Percentiles rank a stretch among this genome's conserved stretches.
phyloP scores from a whole-genome alignment of 2,888 invertebrate species.

The Cosmia trapezina region DNA sequence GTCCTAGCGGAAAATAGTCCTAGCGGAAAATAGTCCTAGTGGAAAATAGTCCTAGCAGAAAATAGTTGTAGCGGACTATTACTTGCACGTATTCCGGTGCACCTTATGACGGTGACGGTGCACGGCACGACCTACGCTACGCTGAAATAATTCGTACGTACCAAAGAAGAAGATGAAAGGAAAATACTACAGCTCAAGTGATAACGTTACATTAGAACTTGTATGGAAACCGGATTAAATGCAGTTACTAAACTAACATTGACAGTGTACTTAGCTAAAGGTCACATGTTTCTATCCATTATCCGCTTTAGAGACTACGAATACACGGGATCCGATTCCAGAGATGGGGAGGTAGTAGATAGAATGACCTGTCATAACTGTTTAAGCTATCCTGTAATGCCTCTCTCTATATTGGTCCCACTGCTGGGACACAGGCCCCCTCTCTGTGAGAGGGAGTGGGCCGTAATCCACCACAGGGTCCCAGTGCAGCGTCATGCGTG shows the following conservation, averaged over 20 bases:
- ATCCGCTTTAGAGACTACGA: not conserved
- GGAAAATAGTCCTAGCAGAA: not conserved
- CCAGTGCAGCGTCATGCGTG: not conserved
- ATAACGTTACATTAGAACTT: not conserved
- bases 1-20: too few species aligned
- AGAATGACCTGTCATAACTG: not conserved
- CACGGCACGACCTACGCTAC: not conserved
- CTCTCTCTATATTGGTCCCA: not conserved
- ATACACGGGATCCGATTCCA: not conserved
- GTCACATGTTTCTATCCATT: slow-evolving; percentile 2
- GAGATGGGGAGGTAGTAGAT: not conserved
- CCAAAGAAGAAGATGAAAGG: not conserved
- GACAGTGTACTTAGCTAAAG: slow-evolving; percentile 11
- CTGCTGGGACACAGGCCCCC: not conserved
- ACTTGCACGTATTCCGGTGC: too few species aligned
- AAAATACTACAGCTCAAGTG: not conserved
- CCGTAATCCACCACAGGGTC: not conserved
- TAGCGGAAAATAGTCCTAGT: not conserved
- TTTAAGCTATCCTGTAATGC: not conserved
- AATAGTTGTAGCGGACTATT: too few species aligned
- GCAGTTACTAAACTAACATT: slow-evolving; percentile 17
- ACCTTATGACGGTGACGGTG: too few species aligned
- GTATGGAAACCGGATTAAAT: slow-evolving; percentile 12
- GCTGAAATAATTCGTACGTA: not conserved
- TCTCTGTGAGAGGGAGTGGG: not conserved